A percentile compares a stretch with the other conserved stretches of the same genome.
Evolutionary conservation across 2,113 vertebrate species (phyloP).

Genomic region (Oreochromis niloticus): DNA sequence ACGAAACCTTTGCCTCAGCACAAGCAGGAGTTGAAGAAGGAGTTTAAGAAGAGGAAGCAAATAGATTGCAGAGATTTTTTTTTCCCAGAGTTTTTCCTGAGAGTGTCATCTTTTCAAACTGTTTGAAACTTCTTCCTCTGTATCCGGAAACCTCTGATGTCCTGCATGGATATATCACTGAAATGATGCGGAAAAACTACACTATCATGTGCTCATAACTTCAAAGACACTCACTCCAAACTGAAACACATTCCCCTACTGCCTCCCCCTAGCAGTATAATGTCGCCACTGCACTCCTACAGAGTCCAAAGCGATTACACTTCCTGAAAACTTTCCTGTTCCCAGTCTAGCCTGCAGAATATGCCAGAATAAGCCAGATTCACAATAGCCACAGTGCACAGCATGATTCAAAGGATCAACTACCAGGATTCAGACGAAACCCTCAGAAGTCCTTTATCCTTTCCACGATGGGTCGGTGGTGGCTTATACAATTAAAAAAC

Average conservation of each 20-base stretch:
- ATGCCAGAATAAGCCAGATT: neutral
- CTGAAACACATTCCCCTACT: neutral
- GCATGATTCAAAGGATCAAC: fast-evolving
- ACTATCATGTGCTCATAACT: neutral
- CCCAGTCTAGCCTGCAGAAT: neutral
- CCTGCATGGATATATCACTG: neutral
- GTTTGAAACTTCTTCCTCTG: neutral
- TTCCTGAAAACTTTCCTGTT: neutral
- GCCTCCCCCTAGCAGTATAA: neutral
- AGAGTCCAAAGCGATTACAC: fast-evolving
- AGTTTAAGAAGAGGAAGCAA: neutral
- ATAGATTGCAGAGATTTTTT: neutral
- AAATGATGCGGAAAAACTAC: neutral
- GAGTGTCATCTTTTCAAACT: neutral
- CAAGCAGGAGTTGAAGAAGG: neutral
- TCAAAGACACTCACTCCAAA: neutral
- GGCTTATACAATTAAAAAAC: neutral
- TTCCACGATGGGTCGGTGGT: neutral
- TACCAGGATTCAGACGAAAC: neutral
- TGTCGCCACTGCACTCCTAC: neutral
- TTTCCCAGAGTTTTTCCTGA: neutral
- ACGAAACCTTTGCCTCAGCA: neutral
- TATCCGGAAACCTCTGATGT: neutral
- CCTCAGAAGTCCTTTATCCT: neutral
- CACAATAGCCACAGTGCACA: neutral